These are phyloP conservation scores for Lypha dubia DNA, from an alignment of 2,888 invertebrate species.

Conservation along the genomic window DNA sequence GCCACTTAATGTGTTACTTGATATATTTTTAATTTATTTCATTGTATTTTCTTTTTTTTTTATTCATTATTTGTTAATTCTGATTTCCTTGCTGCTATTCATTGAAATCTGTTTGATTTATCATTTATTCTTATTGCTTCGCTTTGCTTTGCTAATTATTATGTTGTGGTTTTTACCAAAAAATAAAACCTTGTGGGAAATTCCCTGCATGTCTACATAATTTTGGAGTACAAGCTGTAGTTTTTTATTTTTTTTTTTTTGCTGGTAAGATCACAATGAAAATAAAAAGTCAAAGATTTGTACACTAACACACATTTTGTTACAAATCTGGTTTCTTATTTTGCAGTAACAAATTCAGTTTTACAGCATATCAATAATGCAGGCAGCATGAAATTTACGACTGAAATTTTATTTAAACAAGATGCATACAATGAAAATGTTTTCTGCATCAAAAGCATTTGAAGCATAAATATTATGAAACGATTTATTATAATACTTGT, in stretches of 20 bases:
- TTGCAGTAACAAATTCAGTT: not conserved
- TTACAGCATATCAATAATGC: constrained; percentile 40
- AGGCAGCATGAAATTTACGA: constrained; percentile 48
- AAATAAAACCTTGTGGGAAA: constrained; percentile 59
- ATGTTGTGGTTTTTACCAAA: constrained; percentile 38
- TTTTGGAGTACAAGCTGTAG: constrained; percentile 1
- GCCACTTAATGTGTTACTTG: constrained; percentile 24
- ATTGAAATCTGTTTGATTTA: constrained; percentile 24
- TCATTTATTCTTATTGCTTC: constrained; percentile 8
- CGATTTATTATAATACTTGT: too few species aligned
- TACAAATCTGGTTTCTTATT: constrained; percentile 47
- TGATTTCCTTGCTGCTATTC: constrained; percentile 41
- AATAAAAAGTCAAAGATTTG: constrained; percentile 11
- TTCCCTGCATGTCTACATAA: constrained; percentile 37
- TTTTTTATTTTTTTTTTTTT: not conserved
- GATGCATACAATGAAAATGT: not conserved
- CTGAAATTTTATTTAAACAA: constrained; percentile 28
- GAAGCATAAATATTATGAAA: too few species aligned
- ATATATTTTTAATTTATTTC: constrained; percentile 13
- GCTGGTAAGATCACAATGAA: not conserved
- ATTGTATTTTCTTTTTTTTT: constrained; percentile 8
- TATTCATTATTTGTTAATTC: constrained; percentile 41
- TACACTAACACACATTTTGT: constrained; percentile 58
- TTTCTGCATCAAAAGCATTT: not conserved
- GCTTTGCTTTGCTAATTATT: constrained; percentile 9